These are phyloP conservation scores for Macroramphosus scolopax DNA, from an alignment of 2,797 vertebrate genomes.

Conservation along the genomic window DNA sequence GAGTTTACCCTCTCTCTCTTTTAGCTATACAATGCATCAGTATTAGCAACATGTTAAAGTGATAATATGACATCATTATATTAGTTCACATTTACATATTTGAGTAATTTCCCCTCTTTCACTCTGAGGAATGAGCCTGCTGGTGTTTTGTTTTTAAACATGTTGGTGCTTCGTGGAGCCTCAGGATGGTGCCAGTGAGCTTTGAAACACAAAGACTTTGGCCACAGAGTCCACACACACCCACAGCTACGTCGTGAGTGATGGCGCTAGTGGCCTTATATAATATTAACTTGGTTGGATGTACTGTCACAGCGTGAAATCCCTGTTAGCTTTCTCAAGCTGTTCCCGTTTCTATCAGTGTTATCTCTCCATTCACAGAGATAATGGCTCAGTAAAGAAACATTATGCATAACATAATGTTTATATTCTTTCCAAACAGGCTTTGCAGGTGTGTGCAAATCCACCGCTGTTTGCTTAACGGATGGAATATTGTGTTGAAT, in stretches of 20 bases:
- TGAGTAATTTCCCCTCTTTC: too few relatives aligned
- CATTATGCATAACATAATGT: constrained; percentile 9
- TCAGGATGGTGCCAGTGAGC: constrained; percentile 69
- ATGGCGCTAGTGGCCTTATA: constrained; percentile 40
- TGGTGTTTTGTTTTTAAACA: background rate
- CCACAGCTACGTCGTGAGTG: constrained; percentile 27
- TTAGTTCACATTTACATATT: too few relatives aligned
- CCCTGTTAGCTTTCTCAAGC: constrained; percentile 28
- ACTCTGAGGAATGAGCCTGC: background rate
- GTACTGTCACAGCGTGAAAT: constrained; percentile 40
- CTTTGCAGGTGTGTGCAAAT: constrained; percentile 21
- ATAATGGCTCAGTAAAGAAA: constrained; percentile 16
- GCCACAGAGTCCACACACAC: constrained; percentile 12
- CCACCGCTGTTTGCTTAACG: too few relatives aligned
- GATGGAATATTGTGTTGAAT: background rate
- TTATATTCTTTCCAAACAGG: background rate
- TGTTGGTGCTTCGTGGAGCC: constrained; percentile 45
- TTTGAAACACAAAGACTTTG: constrained; percentile 33
- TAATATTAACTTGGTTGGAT: constrained; percentile 44
- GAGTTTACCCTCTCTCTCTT: too few relatives aligned
- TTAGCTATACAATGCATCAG: too few relatives aligned
- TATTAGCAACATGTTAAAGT: too few relatives aligned
- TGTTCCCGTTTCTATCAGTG: constrained; percentile 37
- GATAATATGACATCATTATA: too few relatives aligned
- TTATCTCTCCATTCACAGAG: constrained; percentile 24